Conservation (phyloP, 2,888 invertebrate species). For the Sepiola atlantica region DNA sequence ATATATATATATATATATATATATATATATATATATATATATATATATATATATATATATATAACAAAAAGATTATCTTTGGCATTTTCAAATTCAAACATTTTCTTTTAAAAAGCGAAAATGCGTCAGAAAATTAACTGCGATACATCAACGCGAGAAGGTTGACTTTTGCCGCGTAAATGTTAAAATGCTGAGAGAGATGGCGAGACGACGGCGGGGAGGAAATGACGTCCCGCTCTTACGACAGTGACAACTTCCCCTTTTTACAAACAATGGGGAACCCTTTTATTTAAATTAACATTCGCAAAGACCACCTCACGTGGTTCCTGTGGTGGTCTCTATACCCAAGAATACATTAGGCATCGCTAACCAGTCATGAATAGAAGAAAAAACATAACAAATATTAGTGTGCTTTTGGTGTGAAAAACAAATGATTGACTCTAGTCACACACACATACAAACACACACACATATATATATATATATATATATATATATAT, state of each 20-base stretch:
- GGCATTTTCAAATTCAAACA: background rate
- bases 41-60: background rate
- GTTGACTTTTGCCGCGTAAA: background rate
- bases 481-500: no score
- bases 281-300: constrained; percentile 32
- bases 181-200: background rate
- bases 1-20: no score
- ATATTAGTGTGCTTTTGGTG: background rate
- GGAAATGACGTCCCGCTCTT: background rate
- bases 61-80: background rate
- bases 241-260: background rate
- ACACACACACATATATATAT: no score
- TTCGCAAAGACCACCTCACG: background rate
- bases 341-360: background rate
- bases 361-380: background rate
- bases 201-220: background rate
- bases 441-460: no score
- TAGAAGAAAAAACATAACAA: background rate
- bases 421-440: no score
- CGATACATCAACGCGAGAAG: background rate
- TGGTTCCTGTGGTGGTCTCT: background rate
- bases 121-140: background rate
- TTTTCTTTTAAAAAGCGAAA: constrained; percentile 18
- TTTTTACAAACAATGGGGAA: background rate
- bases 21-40: no score